Evolutionary conservation across 1,140 invertebrate species (phyloP).

Genomic region (Ceratitis capitata): DNA sequence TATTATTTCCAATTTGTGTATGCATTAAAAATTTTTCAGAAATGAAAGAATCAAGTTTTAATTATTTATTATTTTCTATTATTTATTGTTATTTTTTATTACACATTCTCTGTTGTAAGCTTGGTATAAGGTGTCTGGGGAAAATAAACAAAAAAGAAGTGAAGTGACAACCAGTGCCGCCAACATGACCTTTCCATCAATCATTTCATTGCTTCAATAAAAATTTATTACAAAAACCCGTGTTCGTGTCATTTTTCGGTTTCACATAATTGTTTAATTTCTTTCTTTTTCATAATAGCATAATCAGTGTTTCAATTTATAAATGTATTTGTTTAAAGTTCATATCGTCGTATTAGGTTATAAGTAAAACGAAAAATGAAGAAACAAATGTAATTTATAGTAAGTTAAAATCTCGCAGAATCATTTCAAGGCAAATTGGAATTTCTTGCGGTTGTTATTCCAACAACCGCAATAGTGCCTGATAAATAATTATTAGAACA

Average conservation of each 20-base stretch:
- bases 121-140: not conserved
- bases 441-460: not conserved
- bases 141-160: not conserved
- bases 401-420: not conserved
- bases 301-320: slow-evolving; percentile 15
- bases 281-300: not conserved
- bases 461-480: not conserved
- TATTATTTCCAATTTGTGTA: too few relatives aligned
- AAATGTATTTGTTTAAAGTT: not conserved
- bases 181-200: not conserved
- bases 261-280: slow-evolving; percentile 17
- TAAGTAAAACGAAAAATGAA: not conserved
- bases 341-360: not conserved
- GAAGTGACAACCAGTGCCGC: not conserved
- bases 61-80: too few relatives aligned
- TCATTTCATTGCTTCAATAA: not conserved
- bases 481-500: not conserved
- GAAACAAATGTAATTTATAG: not conserved
- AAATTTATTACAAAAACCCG: not conserved
- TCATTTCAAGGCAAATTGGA: not conserved
- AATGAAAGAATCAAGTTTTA: too few relatives aligned
- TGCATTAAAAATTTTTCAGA: too few relatives aligned
- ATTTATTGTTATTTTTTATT: too few relatives aligned
- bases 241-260: slow-evolving; percentile 30
- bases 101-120: not conserved